Evolutionary conservation across 2,888 invertebrate species (phyloP).

Genomic region (Aleiodes alternator): DNA sequence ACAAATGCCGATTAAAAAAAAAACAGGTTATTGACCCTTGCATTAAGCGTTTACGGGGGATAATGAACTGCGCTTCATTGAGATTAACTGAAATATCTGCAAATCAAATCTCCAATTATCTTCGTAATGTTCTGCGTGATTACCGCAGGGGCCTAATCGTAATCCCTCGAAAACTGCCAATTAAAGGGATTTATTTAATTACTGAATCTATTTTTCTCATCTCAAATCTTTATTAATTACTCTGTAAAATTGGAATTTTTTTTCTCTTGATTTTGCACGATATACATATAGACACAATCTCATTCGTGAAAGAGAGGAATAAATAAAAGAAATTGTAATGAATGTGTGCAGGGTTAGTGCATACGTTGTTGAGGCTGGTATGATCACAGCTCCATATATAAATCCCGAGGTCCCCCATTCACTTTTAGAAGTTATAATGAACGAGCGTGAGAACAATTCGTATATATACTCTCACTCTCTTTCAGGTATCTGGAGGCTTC

Average conservation of each 20-base stretch:
- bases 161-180: too few species aligned
- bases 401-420: constrained; percentile 49
- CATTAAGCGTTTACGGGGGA: too few species aligned
- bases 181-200: too few species aligned
- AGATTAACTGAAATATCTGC: too few species aligned
- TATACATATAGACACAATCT: neutral
- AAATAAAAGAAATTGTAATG: constrained; percentile 1
- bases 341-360: neutral
- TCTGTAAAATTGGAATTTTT: neutral
- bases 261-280: neutral
- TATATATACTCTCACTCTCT: constrained; percentile 65
- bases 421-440: constrained; percentile 54
- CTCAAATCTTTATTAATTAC: too few species aligned
- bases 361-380: constrained; percentile 10
- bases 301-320: neutral
- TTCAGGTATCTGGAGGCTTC: neutral
- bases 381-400: constrained; percentile 38
- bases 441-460: constrained; percentile 64
- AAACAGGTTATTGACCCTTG: too few species aligned
- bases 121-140: too few species aligned
- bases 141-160: too few species aligned
- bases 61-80: too few species aligned
- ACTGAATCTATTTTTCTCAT: too few species aligned
- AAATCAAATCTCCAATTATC: too few species aligned
- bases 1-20: too few species aligned